Base-by-base conservation (phyloP, 2,888 invertebrate species). In the Acleris emargana region DNA sequence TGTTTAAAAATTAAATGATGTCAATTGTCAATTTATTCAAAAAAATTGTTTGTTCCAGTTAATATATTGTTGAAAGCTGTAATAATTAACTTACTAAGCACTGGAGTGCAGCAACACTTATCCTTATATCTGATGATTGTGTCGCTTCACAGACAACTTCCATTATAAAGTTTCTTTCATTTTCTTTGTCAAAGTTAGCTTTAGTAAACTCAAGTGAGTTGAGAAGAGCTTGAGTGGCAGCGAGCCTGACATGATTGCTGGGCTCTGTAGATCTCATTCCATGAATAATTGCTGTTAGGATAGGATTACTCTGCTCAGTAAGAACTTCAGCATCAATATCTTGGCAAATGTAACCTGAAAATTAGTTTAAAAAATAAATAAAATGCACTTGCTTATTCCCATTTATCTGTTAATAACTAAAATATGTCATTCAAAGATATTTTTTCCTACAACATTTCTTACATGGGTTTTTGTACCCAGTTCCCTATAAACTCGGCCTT, bases 131-230 rank as follows among this genome's bases (percentile, higher is more conserved):
- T 58, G 94, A 89, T 6, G 97, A 98, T 87, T 99, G 99, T 1
- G 99, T 99, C 3, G 99, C 98, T 92, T 99, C 99, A 93, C 99
- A 99, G 7, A 99, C 99, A 60, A 99, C 98, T 93, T 99, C 99
- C 99, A 99, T 99, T 63, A 99, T 99, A 84, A 98, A 99, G 89
- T 99, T 98, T 71, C 99, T 94, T 89, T 99, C 99, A 66, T 96
- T 95, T 94, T 99, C 99, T 83, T 97, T 97, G 76, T 99, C 99
- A 90, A 99, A 99, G 92, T 99, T 99, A 38, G 97, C 97, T 91
- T 97, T 97, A 17, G 99, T 99, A 83, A 99, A 99, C 92, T 99
- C 99, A 62, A 99, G 91, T 0, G 99, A 99, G 89, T 99, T 99
- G 57, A 97, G 94, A 32, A 99, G 94, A 3, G 99, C 99, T 76